Percentiles rank a stretch among this genome's conserved stretches.
phyloP scores from a whole-genome alignment of 2,113 vertebrate genomes.

The Sterna hirundo region DNA sequence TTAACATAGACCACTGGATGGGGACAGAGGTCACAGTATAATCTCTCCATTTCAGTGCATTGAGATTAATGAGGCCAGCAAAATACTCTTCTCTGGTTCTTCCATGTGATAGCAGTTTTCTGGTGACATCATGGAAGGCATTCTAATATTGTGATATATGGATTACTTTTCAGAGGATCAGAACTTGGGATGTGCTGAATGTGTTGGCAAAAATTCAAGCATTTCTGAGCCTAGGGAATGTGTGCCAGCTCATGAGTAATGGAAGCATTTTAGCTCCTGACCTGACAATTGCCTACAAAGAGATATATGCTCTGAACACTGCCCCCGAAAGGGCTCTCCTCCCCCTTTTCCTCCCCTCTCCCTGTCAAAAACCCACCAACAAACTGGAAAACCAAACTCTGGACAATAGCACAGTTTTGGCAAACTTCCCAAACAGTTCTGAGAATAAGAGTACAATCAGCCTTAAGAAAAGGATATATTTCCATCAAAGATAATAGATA shows the following conservation, averaged over 20 bases:
- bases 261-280: conserved; percentile 56
- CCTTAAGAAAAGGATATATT: neutral
- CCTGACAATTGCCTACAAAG: conserved; percentile 56
- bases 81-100: conserved; percentile 43
- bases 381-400: neutral
- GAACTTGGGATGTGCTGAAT: conserved; percentile 29
- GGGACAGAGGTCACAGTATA: conserved; percentile 54
- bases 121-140: conserved; percentile 66
- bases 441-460: neutral
- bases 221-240: conserved; percentile 30
- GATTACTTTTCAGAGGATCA: conserved; percentile 62
- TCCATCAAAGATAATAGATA: neutral
- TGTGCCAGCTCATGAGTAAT: conserved; percentile 52
- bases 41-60: conserved; percentile 57
- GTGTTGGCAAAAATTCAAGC: conserved; percentile 63
- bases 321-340: conserved; percentile 7
- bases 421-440: neutral
- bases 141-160: conserved; percentile 69
- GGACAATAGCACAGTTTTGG: neutral
- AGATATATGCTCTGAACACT: conserved; percentile 21
- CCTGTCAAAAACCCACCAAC: neutral
- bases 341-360: neutral
- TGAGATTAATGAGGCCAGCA: conserved; percentile 67
- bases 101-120: conserved; percentile 41
- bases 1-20: conserved; percentile 62